Percentiles rank a stretch among this genome's conserved stretches.
Conservation (phyloP, 2,113 vertebrate species). For the Machaerirhynchus nigripectus region DNA sequence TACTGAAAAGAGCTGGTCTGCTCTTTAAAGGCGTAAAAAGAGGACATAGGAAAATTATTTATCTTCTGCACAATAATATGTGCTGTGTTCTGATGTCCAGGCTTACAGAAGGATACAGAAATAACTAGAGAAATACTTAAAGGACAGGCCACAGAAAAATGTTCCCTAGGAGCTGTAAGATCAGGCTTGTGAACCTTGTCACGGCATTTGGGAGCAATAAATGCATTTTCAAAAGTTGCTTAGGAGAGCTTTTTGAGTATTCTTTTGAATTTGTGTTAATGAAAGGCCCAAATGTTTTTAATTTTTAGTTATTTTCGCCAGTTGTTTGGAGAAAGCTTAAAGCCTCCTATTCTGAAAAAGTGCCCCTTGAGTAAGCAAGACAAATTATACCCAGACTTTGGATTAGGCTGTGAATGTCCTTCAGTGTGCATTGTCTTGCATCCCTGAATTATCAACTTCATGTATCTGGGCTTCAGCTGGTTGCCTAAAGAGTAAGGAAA, state of each 20-base stretch:
- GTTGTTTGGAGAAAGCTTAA: not conserved
- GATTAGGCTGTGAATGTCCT: not conserved
- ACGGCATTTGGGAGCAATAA: not conserved
- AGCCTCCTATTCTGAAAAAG: not conserved
- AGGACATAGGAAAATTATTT: not conserved
- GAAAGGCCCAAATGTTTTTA: not conserved
- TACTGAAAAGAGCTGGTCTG: not conserved
- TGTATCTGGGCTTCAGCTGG: not conserved
- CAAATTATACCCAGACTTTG: not conserved
- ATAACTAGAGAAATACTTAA: not conserved
- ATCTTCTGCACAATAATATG: not conserved
- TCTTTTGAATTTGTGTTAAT: not conserved
- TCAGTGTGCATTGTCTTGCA: not conserved
- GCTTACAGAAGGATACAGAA: not conserved
- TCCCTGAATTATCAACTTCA: not conserved
- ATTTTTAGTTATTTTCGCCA: not conserved
- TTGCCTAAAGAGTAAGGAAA: not conserved
- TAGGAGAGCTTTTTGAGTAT: not conserved
- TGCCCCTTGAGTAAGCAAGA: not conserved
- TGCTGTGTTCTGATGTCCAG: not conserved
- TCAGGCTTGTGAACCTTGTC: not conserved
- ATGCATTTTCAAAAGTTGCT: not conserved
- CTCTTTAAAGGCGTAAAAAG: not conserved
- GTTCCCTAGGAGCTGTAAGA: not conserved
- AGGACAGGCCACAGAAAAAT: not conserved